Evolutionary conservation across 2,888 invertebrate species (phyloP).

Genomic region (Deilephila porcellus): DNA sequence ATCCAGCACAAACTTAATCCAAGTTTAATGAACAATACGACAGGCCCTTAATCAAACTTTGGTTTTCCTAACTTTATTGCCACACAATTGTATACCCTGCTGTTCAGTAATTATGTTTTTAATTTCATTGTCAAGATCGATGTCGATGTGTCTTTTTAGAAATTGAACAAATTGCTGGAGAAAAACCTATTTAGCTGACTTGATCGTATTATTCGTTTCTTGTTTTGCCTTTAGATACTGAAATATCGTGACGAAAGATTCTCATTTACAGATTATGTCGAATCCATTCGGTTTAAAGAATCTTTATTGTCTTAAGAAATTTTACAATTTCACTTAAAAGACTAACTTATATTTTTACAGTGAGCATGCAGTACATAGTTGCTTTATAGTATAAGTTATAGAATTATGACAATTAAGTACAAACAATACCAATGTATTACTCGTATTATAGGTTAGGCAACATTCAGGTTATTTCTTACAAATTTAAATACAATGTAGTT

Average conservation of each 20-base stretch:
- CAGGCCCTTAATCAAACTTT: conserved; percentile 85
- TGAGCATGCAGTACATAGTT: no score
- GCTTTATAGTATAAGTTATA: no score
- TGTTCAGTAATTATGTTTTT: conserved; percentile 35
- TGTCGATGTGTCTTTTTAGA: conserved; percentile 48
- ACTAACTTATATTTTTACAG: no score
- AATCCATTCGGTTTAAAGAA: no score
- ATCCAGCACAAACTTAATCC: conserved; percentile 84
- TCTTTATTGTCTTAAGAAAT: no score
- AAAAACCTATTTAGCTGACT: conserved; percentile 82
- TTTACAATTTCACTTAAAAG: no score
- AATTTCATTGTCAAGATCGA: conserved; percentile 41
- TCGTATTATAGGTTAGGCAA: no score
- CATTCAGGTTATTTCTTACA: no score
- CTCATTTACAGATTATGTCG: conserved; percentile 26
- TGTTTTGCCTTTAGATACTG: conserved; percentile 64
- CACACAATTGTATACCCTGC: conserved; percentile 53
- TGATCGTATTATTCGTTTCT: conserved; percentile 82
- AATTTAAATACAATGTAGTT: no score
- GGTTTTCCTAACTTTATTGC: conserved; percentile 64
- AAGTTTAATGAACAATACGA: conserved; percentile 86
- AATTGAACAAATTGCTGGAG: conserved; percentile 54
- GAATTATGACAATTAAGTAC: no score
- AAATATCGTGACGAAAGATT: conserved; percentile 26
- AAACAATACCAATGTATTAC: no score